These are phyloP conservation scores for Falco rusticolus DNA, from an alignment of 2,797 vertebrate genomes.

Conservation along the genomic window DNA sequence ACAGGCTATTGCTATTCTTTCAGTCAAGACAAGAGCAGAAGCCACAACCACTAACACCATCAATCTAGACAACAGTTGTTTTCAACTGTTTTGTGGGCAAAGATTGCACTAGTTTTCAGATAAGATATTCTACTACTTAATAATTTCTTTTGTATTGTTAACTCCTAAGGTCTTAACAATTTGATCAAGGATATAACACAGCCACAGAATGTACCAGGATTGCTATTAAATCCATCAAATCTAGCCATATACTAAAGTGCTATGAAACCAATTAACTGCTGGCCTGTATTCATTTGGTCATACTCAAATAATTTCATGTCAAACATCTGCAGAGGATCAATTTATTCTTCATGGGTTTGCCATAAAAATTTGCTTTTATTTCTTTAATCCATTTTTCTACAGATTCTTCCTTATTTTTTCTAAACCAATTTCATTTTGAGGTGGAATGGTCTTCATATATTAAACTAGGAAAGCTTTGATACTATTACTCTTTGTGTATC, in stretches of 20 bases:
- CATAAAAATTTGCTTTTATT: background rate
- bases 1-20: background rate
- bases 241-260: background rate
- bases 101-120: background rate
- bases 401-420: background rate
- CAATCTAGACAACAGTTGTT: background rate
- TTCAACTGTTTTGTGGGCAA: background rate
- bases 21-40: background rate
- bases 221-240: background rate
- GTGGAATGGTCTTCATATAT: background rate
- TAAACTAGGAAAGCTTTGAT: background rate
- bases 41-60: background rate
- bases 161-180: background rate
- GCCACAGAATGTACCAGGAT: background rate
- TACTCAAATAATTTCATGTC: background rate
- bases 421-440: background rate
- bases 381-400: background rate
- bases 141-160: background rate
- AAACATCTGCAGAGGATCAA: conserved; percentile 47
- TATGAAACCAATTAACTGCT: conserved; percentile 31
- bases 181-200: background rate
- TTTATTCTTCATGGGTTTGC: background rate
- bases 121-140: background rate
- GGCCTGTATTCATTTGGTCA: background rate
- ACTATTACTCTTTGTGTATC: background rate